Evolutionary conservation across 2,797 vertebrate genomes (phyloP), one percentile per base, ranked within the genome.

Genomic region (Apogon talboti): DNA sequence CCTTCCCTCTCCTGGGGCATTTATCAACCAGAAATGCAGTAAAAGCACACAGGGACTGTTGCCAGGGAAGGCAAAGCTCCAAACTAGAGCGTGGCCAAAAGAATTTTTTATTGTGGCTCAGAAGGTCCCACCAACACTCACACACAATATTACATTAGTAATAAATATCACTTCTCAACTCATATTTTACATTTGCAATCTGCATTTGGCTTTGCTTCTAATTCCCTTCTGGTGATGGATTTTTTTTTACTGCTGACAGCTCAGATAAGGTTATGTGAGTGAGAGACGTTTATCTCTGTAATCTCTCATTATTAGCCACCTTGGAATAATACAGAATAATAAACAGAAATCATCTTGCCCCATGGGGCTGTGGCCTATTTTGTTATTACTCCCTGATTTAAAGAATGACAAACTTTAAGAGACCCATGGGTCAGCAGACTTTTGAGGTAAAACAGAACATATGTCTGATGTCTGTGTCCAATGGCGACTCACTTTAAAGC

Each of bases 361-460:
- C 52, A 13, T 60, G 65, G 83, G 66, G 56, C 58, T 18, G 56
- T 28, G 73, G 16, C 2, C 12, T 1, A n/a, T 56, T 63, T 68
- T 73, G 58, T 68, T 75, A 44, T 41, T 55, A 55, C 58, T 82
- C 62, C 54, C 63, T 71, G 49, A 56, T 62, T 76, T 42, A 16
- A 51, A 67, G 19, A 63, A 75, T 78, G 71, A 66, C 54, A 59
- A 68, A 74, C 54, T 59, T 61, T 15, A 48, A 43, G 24, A 77
- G 48, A 62, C 46, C 16, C 28, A 11, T 43, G 44, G 56, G 57
- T 85, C 63, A 24, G 49, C 58, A 68, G 67, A 78, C 80, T 61
- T 82, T 66, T 52, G 55, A 80, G 41, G 24, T 82, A 72, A 87
- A 85, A 69, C 74, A 81, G 72, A 82, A 65, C 76, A 74, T 63